Evolutionary conservation across 1,140 invertebrate genomes (phyloP).

Genomic region (Oryctes rhinoceros): DNA sequence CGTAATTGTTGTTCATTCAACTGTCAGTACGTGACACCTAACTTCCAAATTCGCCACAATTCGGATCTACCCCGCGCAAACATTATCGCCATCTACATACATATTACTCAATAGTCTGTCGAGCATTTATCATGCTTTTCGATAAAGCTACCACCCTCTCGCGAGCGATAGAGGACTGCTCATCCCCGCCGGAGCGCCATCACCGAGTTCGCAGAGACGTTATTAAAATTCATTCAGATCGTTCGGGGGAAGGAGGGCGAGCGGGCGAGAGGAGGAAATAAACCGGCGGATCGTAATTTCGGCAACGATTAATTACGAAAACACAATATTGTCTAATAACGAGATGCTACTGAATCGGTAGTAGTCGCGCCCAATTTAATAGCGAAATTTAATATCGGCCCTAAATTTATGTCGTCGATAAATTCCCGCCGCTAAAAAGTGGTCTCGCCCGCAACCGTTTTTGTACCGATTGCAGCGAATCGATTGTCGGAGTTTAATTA

Average conservation of each 20-base stretch:
- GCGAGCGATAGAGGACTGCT: no score
- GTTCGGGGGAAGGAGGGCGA: no score
- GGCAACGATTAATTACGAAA: slow-evolving; percentile 30
- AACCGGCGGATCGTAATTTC: slow-evolving; percentile 19
- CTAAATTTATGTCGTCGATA: slow-evolving; percentile 10
- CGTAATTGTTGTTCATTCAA: no score
- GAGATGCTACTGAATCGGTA: slow-evolving; percentile 16
- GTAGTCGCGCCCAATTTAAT: not conserved
- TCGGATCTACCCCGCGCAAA: no score
- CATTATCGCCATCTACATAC: no score
- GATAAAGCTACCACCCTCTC: no score
- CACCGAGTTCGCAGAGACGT: not conserved
- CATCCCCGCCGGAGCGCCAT: no score
- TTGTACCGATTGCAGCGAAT: slow-evolving; percentile 13
- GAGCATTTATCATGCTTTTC: no score
- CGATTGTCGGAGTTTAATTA: not conserved
- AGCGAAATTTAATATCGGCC: slow-evolving; percentile 22
- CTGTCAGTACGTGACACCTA: no score
- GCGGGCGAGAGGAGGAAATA: not conserved
- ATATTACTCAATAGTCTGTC: no score
- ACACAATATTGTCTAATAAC: slow-evolving; percentile 33
- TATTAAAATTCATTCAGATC: not conserved
- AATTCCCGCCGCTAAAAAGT: slow-evolving; percentile 10
- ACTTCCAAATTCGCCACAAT: no score
- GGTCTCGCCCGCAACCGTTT: not conserved